These are phyloP conservation scores for Ptychobarbus kaznakovi DNA, from an alignment of 2,797 vertebrate genomes.

Conservation along the genomic window DNA sequence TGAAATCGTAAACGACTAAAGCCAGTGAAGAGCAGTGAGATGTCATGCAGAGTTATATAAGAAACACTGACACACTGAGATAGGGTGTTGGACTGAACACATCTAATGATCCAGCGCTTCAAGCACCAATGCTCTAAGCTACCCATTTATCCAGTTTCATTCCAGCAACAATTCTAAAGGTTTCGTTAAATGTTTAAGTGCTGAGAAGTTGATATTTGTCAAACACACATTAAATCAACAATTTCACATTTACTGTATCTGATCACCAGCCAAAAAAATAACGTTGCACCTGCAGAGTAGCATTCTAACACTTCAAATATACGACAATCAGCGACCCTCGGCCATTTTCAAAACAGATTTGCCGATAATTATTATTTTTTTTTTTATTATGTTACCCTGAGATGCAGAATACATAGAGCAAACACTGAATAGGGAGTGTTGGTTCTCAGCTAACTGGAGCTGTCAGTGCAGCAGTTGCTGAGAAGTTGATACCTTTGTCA, in stretches of 20 bases:
- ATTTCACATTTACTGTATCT: slow-evolving; percentile 22
- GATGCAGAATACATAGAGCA: too few relatives aligned
- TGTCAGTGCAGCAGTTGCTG: too few relatives aligned
- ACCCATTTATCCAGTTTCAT: slow-evolving; percentile 13
- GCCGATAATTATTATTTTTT: too few relatives aligned
- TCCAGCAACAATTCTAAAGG: background rate
- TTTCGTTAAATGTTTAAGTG: background rate
- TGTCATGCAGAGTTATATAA: slow-evolving; percentile 8
- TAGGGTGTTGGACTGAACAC: slow-evolving; percentile 24
- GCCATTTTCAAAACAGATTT: too few relatives aligned
- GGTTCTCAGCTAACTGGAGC: too few relatives aligned
- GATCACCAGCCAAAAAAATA: background rate
- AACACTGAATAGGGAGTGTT: too few relatives aligned
- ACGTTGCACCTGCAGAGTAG: slow-evolving; percentile 1
- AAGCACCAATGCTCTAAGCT: background rate
- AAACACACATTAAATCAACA: slow-evolving; percentile 3
- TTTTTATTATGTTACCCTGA: too few relatives aligned
- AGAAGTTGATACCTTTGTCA: too few relatives aligned
- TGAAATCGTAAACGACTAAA: background rate
- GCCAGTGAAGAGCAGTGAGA: background rate
- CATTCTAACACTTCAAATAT: slow-evolving; percentile 38
- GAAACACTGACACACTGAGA: slow-evolving; percentile 20
- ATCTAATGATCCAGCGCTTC: slow-evolving; percentile 1
- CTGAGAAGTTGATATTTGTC: background rate
- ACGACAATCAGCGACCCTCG: too few relatives aligned